These are phyloP conservation scores for Ploceus nigricollis DNA, from an alignment of 2,113 vertebrate genomes.

Conservation along the genomic window DNA sequence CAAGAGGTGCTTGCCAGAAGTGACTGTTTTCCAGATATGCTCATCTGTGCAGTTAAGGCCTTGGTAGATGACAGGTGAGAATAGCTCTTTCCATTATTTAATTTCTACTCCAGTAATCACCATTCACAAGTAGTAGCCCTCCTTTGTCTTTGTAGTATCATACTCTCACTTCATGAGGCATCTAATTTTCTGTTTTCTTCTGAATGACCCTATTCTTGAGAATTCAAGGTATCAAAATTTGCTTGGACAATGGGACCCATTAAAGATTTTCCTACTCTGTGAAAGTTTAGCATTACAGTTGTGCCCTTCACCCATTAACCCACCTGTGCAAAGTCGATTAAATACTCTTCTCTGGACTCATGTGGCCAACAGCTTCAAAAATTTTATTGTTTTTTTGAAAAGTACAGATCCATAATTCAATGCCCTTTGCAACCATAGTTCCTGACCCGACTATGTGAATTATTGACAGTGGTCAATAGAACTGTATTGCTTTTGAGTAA, in stretches of 20 bases:
- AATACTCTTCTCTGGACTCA: background rate
- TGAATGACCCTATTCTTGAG: background rate
- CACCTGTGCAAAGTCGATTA: background rate
- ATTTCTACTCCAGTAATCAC: background rate
- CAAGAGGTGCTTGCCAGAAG: background rate
- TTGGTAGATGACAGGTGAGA: background rate
- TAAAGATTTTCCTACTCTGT: background rate
- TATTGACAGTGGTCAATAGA: background rate
- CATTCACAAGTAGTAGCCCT: background rate
- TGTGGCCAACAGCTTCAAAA: background rate
- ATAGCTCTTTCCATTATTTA: background rate
- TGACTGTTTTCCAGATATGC: background rate
- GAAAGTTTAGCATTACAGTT: background rate
- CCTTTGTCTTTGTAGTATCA: background rate
- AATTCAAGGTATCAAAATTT: background rate
- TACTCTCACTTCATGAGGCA: background rate
- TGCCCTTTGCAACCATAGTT: background rate
- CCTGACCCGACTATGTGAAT: background rate
- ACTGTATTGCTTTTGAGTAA: background rate
- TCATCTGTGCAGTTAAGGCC: background rate
- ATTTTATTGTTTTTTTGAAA: background rate
- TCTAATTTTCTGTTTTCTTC: background rate
- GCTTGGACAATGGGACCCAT: background rate
- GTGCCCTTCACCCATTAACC: background rate
- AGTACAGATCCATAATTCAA: constrained; percentile 1